Evolutionary conservation across 2,113 vertebrate genomes (phyloP).

Genomic region (Onychostoma macrolepis): DNA sequence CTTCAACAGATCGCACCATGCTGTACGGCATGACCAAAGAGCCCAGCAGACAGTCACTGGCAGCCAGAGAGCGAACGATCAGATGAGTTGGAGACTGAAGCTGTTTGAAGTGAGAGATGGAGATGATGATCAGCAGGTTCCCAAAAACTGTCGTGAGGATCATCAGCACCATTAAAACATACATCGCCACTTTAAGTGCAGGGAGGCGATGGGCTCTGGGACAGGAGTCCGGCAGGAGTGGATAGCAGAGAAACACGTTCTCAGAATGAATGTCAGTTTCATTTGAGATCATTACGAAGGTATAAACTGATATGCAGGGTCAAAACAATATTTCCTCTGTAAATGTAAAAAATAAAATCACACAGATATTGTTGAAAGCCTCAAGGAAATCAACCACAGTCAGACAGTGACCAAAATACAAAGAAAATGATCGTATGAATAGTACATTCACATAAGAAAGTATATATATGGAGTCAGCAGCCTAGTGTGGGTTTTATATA

Average conservation of each 20-base stretch:
- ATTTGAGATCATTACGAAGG: not conserved
- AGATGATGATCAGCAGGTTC: constrained; percentile 62
- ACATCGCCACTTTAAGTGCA: constrained; percentile 42
- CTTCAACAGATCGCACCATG: constrained; percentile 52
- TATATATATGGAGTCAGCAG: not conserved
- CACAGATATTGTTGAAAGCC: not conserved
- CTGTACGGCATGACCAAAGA: constrained; percentile 66
- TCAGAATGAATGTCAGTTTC: not conserved
- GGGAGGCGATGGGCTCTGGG: not conserved
- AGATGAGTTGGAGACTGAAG: constrained; percentile 63
- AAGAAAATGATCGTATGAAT: not conserved
- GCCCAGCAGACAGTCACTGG: constrained; percentile 60
- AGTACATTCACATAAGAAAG: not conserved
- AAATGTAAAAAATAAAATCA: not conserved
- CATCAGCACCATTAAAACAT: constrained; percentile 54
- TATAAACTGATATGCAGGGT: not conserved
- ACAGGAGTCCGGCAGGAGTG: not conserved
- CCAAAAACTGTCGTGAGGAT: constrained; percentile 66
- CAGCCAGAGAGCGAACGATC: constrained; percentile 58
- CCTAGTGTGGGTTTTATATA: not conserved
- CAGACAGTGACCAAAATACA: not conserved
- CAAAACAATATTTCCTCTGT: not conserved
- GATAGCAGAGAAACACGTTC: constrained; percentile 31
- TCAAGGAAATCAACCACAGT: not conserved
- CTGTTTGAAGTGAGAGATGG: constrained; percentile 65